A percentile compares a stretch with the other conserved stretches of the same genome.
Conservation (phyloP, 2,888 invertebrate species). For the Lucinisca nassula region DNA sequence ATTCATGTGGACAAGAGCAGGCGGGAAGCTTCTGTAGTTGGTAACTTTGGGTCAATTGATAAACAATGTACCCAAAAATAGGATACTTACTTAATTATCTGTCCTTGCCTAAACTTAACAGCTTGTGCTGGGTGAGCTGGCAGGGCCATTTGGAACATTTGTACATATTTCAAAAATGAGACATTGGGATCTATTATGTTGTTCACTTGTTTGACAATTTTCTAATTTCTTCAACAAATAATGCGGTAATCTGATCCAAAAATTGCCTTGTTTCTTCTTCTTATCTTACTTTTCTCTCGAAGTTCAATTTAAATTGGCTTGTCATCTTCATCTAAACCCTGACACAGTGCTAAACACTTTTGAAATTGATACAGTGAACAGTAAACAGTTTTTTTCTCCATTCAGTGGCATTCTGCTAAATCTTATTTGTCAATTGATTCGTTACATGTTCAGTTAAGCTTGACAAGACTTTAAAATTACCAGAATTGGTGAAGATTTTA, state of each 20-base stretch:
- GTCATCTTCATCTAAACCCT: too few relatives aligned
- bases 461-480: constrained; percentile 68
- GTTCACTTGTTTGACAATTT: neutral
- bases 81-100: too few relatives aligned
- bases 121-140: too few relatives aligned
- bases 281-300: neutral
- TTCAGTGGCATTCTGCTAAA: constrained; percentile 60
- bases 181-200: neutral
- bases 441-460: constrained; percentile 61
- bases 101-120: too few relatives aligned
- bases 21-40: too few relatives aligned
- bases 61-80: too few relatives aligned
- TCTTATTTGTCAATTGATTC: constrained; percentile 59
- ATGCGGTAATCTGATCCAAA: neutral
- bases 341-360: neutral
- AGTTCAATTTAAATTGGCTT: neutral
- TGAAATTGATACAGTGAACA: neutral
- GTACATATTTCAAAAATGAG: too few relatives aligned
- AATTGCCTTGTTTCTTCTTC: neutral
- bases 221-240: constrained; percentile 3
- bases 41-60: too few relatives aligned
- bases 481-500: neutral
- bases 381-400: constrained; percentile 42
- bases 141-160: too few relatives aligned
- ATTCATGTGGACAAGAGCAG: too few relatives aligned